Conservation (phyloP, 2,888 invertebrate species). For the Perizoma affinitatum region DNA sequence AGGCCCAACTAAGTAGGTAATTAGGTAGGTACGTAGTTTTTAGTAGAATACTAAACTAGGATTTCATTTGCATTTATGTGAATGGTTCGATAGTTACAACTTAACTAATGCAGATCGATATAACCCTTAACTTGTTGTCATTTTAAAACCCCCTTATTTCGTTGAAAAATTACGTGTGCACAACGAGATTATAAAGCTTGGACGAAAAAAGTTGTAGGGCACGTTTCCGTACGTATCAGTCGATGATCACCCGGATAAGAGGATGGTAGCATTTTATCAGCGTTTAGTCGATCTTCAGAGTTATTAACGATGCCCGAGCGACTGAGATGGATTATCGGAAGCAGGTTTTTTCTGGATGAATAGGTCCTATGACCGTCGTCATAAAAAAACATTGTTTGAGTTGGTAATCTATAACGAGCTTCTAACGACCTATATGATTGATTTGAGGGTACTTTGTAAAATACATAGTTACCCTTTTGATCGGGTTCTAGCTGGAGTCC, state of each 20-base stretch:
- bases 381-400: constrained; percentile 52
- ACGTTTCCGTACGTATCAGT: constrained; percentile 52
- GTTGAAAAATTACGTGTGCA: too few species aligned
- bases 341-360: constrained; percentile 48
- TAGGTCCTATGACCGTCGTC: constrained; percentile 51
- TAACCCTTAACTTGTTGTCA: too few species aligned
- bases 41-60: too few species aligned
- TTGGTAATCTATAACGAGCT: constrained; percentile 56
- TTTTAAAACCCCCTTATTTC: too few species aligned
- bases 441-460: constrained; percentile 37
- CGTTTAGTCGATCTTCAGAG: constrained; percentile 53
- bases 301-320: constrained; percentile 57
- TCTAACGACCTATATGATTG: constrained; percentile 53
- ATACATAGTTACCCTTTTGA: too few species aligned
- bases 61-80: too few species aligned
- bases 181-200: not conserved
- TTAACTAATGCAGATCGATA: too few species aligned
- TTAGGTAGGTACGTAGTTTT: too few species aligned
- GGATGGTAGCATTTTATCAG: constrained; percentile 63
- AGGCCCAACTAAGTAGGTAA: too few species aligned
- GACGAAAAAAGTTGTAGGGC: constrained; percentile 6
- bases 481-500: too few species aligned
- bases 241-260: constrained; percentile 62
- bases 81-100: too few species aligned
- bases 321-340: constrained; percentile 56